phyloP scores from a whole-genome alignment of 2,888 invertebrate genomes.

The Lypha dubia region DNA sequence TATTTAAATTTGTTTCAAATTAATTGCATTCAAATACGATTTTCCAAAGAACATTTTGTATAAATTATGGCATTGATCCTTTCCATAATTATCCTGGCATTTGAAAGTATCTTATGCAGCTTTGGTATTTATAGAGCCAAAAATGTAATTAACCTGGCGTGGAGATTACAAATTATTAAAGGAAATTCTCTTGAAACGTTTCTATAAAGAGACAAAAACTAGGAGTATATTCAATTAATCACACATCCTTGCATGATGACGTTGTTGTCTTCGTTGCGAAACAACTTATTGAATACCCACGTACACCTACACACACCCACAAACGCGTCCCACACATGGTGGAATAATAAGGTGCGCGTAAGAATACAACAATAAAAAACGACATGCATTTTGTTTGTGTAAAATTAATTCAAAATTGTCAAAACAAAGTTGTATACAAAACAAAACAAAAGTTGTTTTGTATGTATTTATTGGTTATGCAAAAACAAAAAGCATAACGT shows the following conservation, averaged over 20 bases:
- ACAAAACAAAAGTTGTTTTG: too few species aligned
- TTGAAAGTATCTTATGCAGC: neutral
- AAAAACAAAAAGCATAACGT: too few species aligned
- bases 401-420: too few species aligned
- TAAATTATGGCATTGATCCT: neutral
- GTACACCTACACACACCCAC: too few species aligned
- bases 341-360: too few species aligned
- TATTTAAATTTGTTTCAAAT: neutral
- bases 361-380: too few species aligned
- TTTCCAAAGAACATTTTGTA: neutral
- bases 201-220: conserved; percentile 41
- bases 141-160: conserved; percentile 4
- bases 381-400: too few species aligned
- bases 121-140: neutral
- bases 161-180: conserved; percentile 23
- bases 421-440: too few species aligned
- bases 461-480: too few species aligned
- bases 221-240: conserved; percentile 42
- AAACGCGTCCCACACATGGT: too few species aligned
- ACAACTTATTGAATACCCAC: conserved; percentile 1
- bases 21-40: conserved; percentile 1
- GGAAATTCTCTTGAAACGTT: conserved; percentile 19
- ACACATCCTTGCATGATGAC: conserved; percentile 2
- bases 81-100: neutral
- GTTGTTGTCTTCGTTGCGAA: neutral